Evolutionary conservation across 2,888 invertebrate species (phyloP).

Genomic region (Petrophora chlorosata): DNA sequence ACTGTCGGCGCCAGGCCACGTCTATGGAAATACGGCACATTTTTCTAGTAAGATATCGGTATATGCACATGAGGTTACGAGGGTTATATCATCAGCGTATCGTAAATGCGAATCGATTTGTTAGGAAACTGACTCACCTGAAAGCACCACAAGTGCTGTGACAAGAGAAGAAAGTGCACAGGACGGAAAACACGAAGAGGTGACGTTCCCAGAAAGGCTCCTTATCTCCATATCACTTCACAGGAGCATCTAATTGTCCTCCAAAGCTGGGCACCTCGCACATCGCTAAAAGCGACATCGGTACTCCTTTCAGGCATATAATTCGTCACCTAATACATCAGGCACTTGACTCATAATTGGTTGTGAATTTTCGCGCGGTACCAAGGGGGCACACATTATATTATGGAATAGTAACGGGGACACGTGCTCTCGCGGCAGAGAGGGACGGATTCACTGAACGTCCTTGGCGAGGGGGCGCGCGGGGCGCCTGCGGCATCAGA

Average conservation of each 20-base stretch:
- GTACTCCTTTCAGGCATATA: conserved; percentile 76
- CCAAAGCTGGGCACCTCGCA: conserved; percentile 62
- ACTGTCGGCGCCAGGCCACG: conserved; percentile 72
- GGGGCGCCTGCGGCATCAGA: conserved; percentile 84
- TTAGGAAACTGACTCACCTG: conserved; percentile 59
- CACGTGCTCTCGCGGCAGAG: conserved; percentile 83
- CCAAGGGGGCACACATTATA: conserved; percentile 81
- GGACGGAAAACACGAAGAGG: conserved; percentile 78
- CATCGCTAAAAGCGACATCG: conserved; percentile 70
- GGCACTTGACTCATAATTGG: conserved; percentile 82
- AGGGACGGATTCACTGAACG: conserved; percentile 84
- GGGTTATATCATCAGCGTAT: conserved; percentile 32
- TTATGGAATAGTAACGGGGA: conserved; percentile 80
- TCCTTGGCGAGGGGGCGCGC: conserved; percentile 81
- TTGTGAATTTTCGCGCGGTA: conserved; percentile 81
- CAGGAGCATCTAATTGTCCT: conserved; percentile 71
- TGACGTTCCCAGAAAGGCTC: conserved; percentile 64
- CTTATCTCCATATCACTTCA: conserved; percentile 81
- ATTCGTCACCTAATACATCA: conserved; percentile 75
- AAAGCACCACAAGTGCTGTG: conserved; percentile 60
- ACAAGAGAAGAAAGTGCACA: conserved; percentile 68
- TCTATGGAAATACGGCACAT: conserved; percentile 61
- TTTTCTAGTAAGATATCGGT: conserved; percentile 32
- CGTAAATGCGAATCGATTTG: conserved; percentile 1
- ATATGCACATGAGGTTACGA: conserved; percentile 18